Evolutionary conservation across 2,113 vertebrate species (phyloP).

Genomic region (Tragelaphus buxtoni): DNA sequence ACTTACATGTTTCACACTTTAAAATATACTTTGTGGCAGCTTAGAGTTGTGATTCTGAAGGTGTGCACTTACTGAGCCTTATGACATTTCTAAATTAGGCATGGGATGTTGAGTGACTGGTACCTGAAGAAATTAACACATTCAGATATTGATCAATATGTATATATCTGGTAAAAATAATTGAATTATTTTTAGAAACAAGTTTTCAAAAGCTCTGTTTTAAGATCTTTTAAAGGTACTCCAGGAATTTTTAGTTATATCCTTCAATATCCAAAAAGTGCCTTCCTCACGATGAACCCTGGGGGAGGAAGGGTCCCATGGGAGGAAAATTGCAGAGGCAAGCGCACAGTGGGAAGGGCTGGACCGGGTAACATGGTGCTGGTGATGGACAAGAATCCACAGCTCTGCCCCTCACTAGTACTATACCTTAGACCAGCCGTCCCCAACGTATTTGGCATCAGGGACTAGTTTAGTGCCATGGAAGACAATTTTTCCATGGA

Average conservation of each 20-base stretch:
- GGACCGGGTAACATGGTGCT: rapidly evolving
- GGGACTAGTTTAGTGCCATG: not conserved
- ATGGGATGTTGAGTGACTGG: not conserved
- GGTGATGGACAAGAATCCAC: not conserved
- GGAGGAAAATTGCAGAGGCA: not conserved
- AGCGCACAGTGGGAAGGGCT: not conserved
- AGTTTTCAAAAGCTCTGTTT: not conserved
- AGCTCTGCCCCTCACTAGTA: not conserved
- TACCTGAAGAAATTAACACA: not conserved
- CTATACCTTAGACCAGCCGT: not conserved
- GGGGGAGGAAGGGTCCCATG: rapidly evolving
- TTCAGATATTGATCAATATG: not conserved
- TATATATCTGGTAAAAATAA: not conserved
- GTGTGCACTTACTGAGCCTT: not conserved
- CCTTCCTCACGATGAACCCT: rapidly evolving
- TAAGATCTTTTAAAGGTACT: not conserved
- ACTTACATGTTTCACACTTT: not conserved
- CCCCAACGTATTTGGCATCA: not conserved
- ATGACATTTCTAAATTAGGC: not conserved
- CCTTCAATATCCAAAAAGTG: rapidly evolving
- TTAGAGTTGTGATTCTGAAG: not conserved
- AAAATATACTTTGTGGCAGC: not conserved
- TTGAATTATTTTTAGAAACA: not conserved
- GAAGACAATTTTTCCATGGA: not conserved
- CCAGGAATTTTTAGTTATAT: not conserved